phyloP scores from a whole-genome alignment of 2,888 invertebrate species.

The Ochropleura leucogaster region DNA sequence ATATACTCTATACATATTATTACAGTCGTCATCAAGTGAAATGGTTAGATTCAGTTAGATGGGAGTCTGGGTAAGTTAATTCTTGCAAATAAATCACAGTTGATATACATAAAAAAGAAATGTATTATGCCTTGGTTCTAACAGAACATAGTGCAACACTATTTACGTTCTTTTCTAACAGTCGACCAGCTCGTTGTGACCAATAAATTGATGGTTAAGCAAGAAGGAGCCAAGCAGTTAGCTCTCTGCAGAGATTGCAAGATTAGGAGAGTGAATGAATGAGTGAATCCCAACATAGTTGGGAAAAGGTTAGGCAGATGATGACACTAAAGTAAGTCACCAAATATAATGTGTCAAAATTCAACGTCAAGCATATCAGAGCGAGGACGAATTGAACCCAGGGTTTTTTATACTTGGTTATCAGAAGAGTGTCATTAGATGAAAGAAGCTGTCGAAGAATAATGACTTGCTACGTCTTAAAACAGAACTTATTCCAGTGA shows the following conservation, averaged over 20 bases:
- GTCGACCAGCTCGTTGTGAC: conserved; percentile 1
- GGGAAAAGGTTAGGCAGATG: no score
- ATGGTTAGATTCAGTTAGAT: conserved; percentile 35
- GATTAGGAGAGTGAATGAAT: not conserved
- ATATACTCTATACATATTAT: conserved; percentile 39
- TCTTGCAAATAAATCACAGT: conserved; percentile 27
- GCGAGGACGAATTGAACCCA: no score
- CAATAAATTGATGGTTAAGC: conserved; percentile 8
- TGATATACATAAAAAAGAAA: conserved; percentile 4
- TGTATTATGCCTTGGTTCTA: conserved; percentile 19
- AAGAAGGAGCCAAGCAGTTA: conserved; percentile 12
- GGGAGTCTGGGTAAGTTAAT: conserved; percentile 42
- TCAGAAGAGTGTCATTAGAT: no score
- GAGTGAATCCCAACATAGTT: no score
- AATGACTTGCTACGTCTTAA: no score
- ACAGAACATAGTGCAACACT: conserved; percentile 1
- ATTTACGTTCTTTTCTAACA: not conserved
- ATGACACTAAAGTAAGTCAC: no score
- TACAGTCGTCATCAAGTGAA: conserved; percentile 43
- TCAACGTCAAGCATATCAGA: no score
- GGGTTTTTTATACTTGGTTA: no score
- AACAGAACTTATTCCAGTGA: no score
- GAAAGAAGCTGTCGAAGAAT: no score
- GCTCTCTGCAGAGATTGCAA: conserved; percentile 12
- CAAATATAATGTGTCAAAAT: no score